Evolutionary conservation across 2,113 vertebrate genomes (phyloP), one percentile per base, ranked within the genome.

Genomic region (Bufo gargarizans): DNA sequence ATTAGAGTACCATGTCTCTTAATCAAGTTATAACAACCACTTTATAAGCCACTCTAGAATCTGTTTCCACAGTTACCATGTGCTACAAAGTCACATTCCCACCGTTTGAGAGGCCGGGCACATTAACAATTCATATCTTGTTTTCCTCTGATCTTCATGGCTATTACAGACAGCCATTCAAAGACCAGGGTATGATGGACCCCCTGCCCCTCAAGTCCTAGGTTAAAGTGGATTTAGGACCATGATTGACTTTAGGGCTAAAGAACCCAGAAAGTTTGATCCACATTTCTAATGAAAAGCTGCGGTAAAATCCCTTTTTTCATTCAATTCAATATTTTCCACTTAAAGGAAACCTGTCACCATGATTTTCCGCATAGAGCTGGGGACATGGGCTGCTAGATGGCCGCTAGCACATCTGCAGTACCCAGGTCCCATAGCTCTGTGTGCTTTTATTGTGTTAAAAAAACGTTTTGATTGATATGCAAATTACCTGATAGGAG

Each of bases 1-100:
- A 77, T 50, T 77, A 3, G 17, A 83, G 81, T 77, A 84, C 45
- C 59, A 83, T 83, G 86, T 88, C 86, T 88, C 91, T 89, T 91
- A 91, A 91, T 92, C 84, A 55, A 77, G 82, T 56, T 90, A 82
- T 89, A 90, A 90, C 72, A 90, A 87, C 85, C 78, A 91, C 91
- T 88, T 84, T 22, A 47, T 86, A 90, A 92, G 89, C 77, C 90
- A 89, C 89, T 89, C 92, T 85, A 59, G 65, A 89, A 93, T 89
- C 91, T 83, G 87, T 92, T 93, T 89, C 91, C 50, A 43, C 56
- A 4, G 91, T 93, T 92, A 95, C 92, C 76, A 78, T 1, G 50
- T 50, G 49, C 65, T 49, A 74, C 65, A 82, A 80, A 59, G 53
- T 56, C 53, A 65, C 65, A 82, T 53, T 82, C 79, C 78, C 47